These are phyloP conservation scores for Ceratina australensis DNA, from an alignment of 1,140 invertebrate species.

Conservation along the genomic window DNA sequence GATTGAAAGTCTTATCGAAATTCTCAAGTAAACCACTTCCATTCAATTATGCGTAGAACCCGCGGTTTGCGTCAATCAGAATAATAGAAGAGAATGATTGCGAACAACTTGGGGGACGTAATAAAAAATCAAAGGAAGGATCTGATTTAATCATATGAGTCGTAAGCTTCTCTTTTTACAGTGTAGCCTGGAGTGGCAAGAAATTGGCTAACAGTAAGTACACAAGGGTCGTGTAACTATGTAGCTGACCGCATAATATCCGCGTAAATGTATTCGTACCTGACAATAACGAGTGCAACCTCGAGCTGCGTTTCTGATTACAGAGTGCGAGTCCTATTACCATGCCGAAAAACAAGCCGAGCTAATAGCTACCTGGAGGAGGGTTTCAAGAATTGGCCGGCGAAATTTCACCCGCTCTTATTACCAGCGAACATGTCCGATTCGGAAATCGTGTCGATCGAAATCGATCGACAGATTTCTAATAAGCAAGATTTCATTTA, in stretches of 20 bases:
- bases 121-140: no score
- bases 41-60: no score
- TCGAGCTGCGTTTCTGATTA: conserved; percentile 10
- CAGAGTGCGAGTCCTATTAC: conserved; percentile 21
- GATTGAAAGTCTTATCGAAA: not conserved
- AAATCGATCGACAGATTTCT: not conserved
- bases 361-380: not conserved
- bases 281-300: conserved; percentile 2
- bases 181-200: not conserved
- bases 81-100: not conserved
- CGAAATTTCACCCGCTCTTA: conserved; percentile 23
- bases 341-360: not conserved
- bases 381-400: conserved; percentile 8
- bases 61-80: no score
- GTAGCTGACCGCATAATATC: conserved; percentile 23
- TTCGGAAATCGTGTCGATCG: not conserved
- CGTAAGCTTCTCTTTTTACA: not conserved
- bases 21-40: not conserved
- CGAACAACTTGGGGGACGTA: not conserved
- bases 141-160: no score
- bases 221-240: not conserved
- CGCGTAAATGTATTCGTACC: conserved; percentile 5
- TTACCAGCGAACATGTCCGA: not conserved
- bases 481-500: not conserved
- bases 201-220: conserved; percentile 17